These are phyloP conservation scores for Parapristionchus giblindavisi DNA, from an alignment of 2,888 invertebrate genomes.

Conservation along the genomic window DNA sequence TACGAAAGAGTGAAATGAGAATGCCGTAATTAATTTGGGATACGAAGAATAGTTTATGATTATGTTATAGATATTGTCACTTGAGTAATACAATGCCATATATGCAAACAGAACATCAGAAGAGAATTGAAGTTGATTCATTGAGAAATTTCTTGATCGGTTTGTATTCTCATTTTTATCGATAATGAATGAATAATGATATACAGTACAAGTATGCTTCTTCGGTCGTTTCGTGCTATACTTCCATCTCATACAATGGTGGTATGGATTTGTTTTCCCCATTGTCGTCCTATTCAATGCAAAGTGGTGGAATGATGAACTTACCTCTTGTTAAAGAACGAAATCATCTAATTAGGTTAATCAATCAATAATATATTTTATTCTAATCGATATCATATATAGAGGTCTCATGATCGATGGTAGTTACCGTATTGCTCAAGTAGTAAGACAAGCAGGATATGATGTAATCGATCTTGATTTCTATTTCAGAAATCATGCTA, in stretches of 20 bases:
- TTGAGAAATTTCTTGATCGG: constrained; percentile 24
- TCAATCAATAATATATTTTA: no score
- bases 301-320: not conserved
- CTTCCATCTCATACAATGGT: constrained; percentile 29
- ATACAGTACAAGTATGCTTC: constrained; percentile 22
- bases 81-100: not conserved
- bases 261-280: constrained; percentile 26
- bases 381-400: no score
- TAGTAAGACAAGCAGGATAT: constrained; percentile 49
- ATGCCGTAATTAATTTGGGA: no score
- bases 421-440: constrained; percentile 46
- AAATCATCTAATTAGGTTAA: no score
- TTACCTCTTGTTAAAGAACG: not conserved
- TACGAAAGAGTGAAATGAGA: no score
- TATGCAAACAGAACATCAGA: not conserved
- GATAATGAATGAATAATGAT: no score
- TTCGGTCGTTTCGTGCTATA: constrained; percentile 25
- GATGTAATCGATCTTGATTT: constrained; percentile 54
- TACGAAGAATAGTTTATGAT: not conserved
- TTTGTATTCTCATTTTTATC: no score
- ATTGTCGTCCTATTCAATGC: constrained; percentile 14
- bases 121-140: not conserved
- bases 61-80: not conserved
- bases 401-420: constrained; percentile 50
- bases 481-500: constrained; percentile 44